Evolutionary conservation across 2,797 vertebrate genomes (phyloP).

Genomic region (Sparidentex hasta): DNA sequence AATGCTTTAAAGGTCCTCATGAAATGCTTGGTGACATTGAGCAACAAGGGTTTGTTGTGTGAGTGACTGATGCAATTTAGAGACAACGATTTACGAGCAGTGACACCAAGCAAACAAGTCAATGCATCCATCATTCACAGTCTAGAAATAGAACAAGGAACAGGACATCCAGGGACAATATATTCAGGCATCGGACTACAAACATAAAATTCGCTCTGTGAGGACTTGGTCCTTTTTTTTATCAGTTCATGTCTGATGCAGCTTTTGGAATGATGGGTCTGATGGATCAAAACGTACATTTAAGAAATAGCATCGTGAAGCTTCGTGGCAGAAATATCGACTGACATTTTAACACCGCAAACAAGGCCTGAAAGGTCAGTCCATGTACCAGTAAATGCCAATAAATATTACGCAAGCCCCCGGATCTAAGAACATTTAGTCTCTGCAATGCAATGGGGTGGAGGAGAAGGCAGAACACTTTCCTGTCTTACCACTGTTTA

Average conservation of each 20-base stretch:
- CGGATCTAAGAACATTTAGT: constrained; percentile 56
- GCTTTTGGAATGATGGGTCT: constrained; percentile 49
- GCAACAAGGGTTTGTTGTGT: constrained; percentile 52
- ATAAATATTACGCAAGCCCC: constrained; percentile 72
- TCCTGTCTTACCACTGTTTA: constrained; percentile 9
- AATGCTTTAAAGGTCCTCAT: constrained; percentile 40
- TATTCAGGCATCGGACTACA: constrained; percentile 37
- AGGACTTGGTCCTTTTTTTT: constrained; percentile 38
- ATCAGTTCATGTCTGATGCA: constrained; percentile 35
- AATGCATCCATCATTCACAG: constrained; percentile 66
- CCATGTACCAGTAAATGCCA: constrained; percentile 70
- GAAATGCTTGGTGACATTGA: constrained; percentile 64
- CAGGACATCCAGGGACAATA: constrained; percentile 63
- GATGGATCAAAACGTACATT: constrained; percentile 58
- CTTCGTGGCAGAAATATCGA: constrained; percentile 65
- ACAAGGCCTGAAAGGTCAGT: constrained; percentile 77
- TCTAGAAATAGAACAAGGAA: constrained; percentile 53
- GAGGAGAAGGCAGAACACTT: constrained; percentile 22
- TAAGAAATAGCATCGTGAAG: constrained; percentile 56
- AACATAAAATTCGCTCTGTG: constrained; percentile 27
- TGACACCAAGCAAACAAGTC: constrained; percentile 70
- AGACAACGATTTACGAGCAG: constrained; percentile 67
- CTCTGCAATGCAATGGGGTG: constrained; percentile 45
- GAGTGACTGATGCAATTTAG: constrained; percentile 73
- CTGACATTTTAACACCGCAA: constrained; percentile 80